Conservation (phyloP, 1,140 invertebrate genomes). For the Apis cerana region DNA sequence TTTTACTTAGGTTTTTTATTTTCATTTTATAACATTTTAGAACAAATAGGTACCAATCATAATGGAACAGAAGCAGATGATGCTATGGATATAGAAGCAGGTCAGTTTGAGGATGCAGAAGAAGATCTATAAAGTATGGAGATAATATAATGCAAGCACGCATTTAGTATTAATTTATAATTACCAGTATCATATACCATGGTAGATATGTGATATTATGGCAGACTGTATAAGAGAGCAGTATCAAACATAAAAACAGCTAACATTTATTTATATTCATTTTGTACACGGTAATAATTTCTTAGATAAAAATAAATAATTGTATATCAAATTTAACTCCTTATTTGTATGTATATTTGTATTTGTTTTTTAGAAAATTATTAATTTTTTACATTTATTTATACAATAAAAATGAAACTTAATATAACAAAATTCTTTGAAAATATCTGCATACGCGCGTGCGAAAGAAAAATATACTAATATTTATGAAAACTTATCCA, state of each 20-base stretch:
- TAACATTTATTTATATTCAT: conserved; percentile 79
- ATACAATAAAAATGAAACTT: conserved; percentile 14
- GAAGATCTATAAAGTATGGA: conserved; percentile 75
- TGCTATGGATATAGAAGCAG: conserved; percentile 80
- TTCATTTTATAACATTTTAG: conserved; percentile 54
- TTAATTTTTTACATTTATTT: conserved; percentile 12
- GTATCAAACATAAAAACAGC: conserved; percentile 68
- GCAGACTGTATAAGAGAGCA: conserved; percentile 58
- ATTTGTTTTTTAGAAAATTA: conserved; percentile 32
- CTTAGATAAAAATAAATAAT: conserved; percentile 73
- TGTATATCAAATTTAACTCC: conserved; percentile 56
- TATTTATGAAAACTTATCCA: conserved; percentile 2
- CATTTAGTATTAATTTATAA: conserved; percentile 76
- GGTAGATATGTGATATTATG: conserved; percentile 63
- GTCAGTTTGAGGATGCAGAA: conserved; percentile 83
- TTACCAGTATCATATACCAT: conserved; percentile 65
- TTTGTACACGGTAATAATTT: conserved; percentile 78
- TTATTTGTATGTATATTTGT: conserved; percentile 34
- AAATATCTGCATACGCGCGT: too few species aligned
- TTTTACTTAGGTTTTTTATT: conserved; percentile 19
- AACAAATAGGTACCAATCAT: conserved; percentile 72
- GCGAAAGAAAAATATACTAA: neutral
- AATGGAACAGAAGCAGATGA: conserved; percentile 76
- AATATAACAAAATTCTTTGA: neutral
- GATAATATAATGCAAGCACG: conserved; percentile 59